Evolutionary conservation across 1,140 invertebrate genomes (phyloP), one percentile per base, ranked within the genome.

Genomic region (Drosophila grimshawi): DNA sequence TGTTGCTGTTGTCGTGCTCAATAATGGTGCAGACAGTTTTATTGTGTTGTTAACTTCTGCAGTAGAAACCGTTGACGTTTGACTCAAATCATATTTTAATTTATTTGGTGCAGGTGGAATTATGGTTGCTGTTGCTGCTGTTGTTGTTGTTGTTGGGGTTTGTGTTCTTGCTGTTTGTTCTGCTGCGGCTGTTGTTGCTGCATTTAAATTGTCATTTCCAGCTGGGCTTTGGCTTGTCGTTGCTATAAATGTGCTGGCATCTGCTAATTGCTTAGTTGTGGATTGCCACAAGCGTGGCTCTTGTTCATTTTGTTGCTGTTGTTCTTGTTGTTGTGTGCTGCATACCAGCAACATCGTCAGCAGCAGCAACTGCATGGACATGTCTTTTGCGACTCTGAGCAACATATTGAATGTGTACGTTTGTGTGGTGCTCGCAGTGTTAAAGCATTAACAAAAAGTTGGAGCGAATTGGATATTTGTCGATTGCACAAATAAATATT

Each of bases 201-300:
- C 60, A 80, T 86, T 86, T 69, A 83, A 83, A 86, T 80, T 88
- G 73, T 41, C 45, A 39, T 48, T 78, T 66, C 41, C 51, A 11
- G 32, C 10, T n/a, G 43, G 29, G n/a, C 56, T 53, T 39, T 55
- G 45, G 35, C 43, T 65, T 8, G 8, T 41, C 33, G 33, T 10
- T 5, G 56, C 10, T 33, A n/a, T 53, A 33, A 37, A n/a, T 59
- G 60, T 39, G 11, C 11, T 3, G 0, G 8, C 29, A 48, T 11
- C 61, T 46, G 68, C 19, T 67, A 81, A 72, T 81, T 79, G 82
- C 64, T 78, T 19, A 3, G 7, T 27, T 51, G 53, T 51, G 19
- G 19, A 19, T 19, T 19, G 5, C 10, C 3, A 30, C 43, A 51
- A 29, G 43, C 52, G 4, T 6, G 41, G 3, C 27, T 55, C 27